These are phyloP conservation scores for Drosophila mojavensis DNA, from an alignment of 1,140 invertebrate species.

Conservation along the genomic window DNA sequence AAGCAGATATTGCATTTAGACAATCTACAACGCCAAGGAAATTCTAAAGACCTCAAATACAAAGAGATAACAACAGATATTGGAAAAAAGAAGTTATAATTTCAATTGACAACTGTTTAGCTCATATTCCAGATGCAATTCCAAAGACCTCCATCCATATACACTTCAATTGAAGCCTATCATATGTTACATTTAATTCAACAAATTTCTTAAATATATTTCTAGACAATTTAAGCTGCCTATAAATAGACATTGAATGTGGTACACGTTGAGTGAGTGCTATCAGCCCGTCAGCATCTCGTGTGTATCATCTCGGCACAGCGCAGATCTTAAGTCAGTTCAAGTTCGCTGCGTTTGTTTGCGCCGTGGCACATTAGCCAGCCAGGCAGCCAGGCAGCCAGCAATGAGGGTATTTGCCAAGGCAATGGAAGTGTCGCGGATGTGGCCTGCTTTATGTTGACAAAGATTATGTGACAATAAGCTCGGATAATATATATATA, in stretches of 20 bases:
- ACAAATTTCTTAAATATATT: neutral
- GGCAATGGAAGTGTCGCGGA: neutral
- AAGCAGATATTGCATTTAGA: too few relatives aligned
- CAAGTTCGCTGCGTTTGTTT: neutral
- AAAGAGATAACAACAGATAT: too few relatives aligned
- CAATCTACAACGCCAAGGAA: too few relatives aligned
- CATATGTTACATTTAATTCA: too few relatives aligned
- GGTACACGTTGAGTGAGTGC: neutral
- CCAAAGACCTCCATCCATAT: too few relatives aligned
- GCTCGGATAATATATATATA: conserved; percentile 22
- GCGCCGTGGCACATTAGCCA: conserved; percentile 14
- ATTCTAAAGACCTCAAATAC: too few relatives aligned
- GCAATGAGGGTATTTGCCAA: conserved; percentile 17
- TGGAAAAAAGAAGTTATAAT: too few relatives aligned
- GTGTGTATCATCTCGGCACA: neutral
- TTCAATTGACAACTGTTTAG: too few relatives aligned
- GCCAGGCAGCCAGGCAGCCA: conserved; percentile 6
- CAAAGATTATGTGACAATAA: conserved; percentile 56
- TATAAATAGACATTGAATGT: neutral
- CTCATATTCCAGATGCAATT: too few relatives aligned
- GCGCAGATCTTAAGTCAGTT: neutral
- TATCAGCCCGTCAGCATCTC: neutral
- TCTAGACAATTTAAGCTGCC: neutral
- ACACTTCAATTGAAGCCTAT: too few relatives aligned
- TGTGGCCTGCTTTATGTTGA: conserved; percentile 42